Evolutionary conservation across 1,140 invertebrate species (phyloP), one percentile per base, ranked within the genome.

Genomic region (Cheumatopsyche charites): DNA sequence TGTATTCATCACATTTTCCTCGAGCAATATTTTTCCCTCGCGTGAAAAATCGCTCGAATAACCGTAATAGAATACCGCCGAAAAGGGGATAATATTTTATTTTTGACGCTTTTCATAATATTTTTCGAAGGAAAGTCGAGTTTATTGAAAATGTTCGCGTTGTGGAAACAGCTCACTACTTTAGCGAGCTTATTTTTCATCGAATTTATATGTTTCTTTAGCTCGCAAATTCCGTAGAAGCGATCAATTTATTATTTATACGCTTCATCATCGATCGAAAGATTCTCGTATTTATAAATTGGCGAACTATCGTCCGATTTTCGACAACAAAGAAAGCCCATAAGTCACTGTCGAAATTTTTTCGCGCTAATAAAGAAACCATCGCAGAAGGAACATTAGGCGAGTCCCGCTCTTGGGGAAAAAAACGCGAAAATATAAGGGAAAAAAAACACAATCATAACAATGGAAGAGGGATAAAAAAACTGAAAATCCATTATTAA

Each of bases 311-410:
- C 17, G 63, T 26, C 25, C 26, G 26, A 68, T 42, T 68, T 55
- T 26, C 19, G 42, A 41, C 21, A 68, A 58, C 52, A 58, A 55
- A 72, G 68, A 70, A 67, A 72, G 15, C 62, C 62, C 74, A 75
- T 75, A 73, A 75, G 72, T 75, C 74, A 75, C 61, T 63, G 74
- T 67, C 74, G 66, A 68, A 65, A 71, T 68, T 71, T 72, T 75
- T 75, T 36, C 29, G 29, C 62, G 71, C 74, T 75, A 75, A 73
- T 73, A 73, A 71, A 73, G 74, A 75, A 69, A 62, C 70, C 67
- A 75, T 62, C 41, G 47, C 25, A 55, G 66, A 23, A 68, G 47
- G 55, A 55, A 68, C 47, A 25, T 29, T 11, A 66, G 41, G 19
- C 3, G 21, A 26, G 13, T 2, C 15, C 11, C 13, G 41, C 12